Percentiles rank a stretch among this genome's conserved stretches.
Conservation (phyloP, 2,113 vertebrate genomes). For the Pholis gunnellus region DNA sequence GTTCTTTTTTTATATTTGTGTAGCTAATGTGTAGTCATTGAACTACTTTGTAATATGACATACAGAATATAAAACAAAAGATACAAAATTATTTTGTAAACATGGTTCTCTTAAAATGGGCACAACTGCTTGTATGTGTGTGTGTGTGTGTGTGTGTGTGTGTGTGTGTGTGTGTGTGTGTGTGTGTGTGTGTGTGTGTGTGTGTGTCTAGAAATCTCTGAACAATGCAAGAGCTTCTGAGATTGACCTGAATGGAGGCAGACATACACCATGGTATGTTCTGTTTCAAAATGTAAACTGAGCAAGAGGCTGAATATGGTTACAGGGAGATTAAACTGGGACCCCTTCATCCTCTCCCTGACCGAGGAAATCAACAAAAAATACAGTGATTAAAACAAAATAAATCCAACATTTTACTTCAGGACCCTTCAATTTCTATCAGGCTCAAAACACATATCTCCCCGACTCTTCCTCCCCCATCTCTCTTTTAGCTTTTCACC, state of each 20-base stretch:
- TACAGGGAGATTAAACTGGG: constrained; percentile 74
- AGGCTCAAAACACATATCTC: constrained; percentile 64
- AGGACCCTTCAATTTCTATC: constrained; percentile 58
- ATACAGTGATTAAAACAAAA: constrained; percentile 81
- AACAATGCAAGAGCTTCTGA: constrained; percentile 79
- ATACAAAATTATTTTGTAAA: constrained; percentile 80
- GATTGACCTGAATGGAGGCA: constrained; percentile 84
- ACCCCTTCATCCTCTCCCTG: constrained; percentile 70
- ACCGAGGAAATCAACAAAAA: constrained; percentile 76
- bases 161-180: constrained; percentile 16
- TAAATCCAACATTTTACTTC: constrained; percentile 75
- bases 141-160: constrained; percentile 4
- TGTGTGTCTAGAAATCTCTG: constrained; percentile 68
- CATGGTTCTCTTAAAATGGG: constrained; percentile 76
- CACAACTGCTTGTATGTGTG: constrained; percentile 61
- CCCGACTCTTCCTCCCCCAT: constrained; percentile 54
- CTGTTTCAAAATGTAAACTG: constrained; percentile 86
- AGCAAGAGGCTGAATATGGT: constrained; percentile 82
- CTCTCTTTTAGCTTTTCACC: constrained; percentile 60
- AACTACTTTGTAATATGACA: constrained; percentile 67
- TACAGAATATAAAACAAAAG: constrained; percentile 70
- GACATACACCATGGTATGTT: constrained; percentile 81
- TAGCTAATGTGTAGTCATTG: constrained; percentile 46
- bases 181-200: constrained; percentile 33
- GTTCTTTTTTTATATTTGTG: constrained; percentile 41